phyloP scores from a whole-genome alignment of 2,113 vertebrate genomes.

The Sporophila hypoxantha region DNA sequence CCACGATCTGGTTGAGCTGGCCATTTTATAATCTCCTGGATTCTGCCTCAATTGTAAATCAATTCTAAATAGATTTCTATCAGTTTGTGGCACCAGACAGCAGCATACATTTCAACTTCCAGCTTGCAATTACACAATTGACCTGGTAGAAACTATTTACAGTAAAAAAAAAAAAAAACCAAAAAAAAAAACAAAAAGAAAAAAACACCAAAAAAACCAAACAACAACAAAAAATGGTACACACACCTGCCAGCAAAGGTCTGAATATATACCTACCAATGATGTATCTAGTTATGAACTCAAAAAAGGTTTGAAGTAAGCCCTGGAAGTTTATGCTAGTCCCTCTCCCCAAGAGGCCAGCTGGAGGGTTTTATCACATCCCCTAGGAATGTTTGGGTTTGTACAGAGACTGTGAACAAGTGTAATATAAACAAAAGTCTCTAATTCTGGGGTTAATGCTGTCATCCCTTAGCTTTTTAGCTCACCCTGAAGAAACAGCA shows the following conservation, averaged over 20 bases:
- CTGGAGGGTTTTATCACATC: neutral
- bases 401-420: neutral
- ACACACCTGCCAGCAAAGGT: neutral
- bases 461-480: neutral
- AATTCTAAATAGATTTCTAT: neutral
- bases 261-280: neutral
- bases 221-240: neutral
- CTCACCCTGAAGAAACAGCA: neutral
- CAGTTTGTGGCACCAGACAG: neutral
- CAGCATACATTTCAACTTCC: neutral
- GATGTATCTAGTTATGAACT: neutral
- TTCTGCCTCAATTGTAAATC: neutral
- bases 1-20: accelerated
- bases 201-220: too few relatives aligned
- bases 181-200: too few relatives aligned
- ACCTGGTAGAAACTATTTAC: neutral
- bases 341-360: neutral
- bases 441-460: neutral
- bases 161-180: neutral
- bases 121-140: neutral
- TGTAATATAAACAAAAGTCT: neutral
- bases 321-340: neutral
- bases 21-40: neutral
- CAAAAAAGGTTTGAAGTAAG: neutral
- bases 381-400: neutral